phyloP scores from a whole-genome alignment of 2,113 vertebrate genomes.

The Spizaetus ornatus region DNA sequence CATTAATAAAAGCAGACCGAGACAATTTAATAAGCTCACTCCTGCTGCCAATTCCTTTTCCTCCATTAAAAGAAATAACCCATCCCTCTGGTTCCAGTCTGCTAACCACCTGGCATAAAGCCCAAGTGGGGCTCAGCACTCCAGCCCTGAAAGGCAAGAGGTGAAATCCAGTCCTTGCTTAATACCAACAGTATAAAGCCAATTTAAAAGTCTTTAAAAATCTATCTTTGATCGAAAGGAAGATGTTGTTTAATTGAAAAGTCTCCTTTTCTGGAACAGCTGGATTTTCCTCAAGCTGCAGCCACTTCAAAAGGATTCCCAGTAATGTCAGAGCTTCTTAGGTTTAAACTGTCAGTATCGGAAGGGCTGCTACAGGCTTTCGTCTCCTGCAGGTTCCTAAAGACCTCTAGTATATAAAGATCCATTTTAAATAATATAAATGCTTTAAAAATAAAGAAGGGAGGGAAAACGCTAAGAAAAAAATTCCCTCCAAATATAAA shows the following conservation, averaged over 20 bases:
- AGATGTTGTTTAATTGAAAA: conserved; percentile 67
- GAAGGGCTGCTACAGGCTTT: conserved; percentile 30
- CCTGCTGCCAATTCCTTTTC: conserved; percentile 19
- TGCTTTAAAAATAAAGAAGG: conserved; percentile 35
- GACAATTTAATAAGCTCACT: conserved; percentile 54
- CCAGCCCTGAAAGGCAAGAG: conserved; percentile 25
- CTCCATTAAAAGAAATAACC: conserved; percentile 52
- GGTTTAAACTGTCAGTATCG: conserved; percentile 41
- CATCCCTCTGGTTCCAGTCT: conserved; percentile 7
- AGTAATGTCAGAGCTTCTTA: conserved; percentile 50
- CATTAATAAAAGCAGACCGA: conserved; percentile 16
- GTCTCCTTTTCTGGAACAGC: conserved; percentile 54
- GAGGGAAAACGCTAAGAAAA: not conserved
- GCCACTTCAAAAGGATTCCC: conserved; percentile 56
- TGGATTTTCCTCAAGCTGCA: conserved; percentile 39
- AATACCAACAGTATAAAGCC: conserved; percentile 49
- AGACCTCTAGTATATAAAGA: conserved; percentile 24
- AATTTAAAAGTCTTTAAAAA: conserved; percentile 67
- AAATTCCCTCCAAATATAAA: not conserved
- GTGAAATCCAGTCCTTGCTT: conserved; percentile 50
- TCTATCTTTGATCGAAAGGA: conserved; percentile 62
- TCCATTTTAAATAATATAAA: conserved; percentile 34
- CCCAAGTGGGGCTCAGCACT: not conserved
- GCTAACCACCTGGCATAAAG: conserved; percentile 31
- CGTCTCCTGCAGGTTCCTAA: conserved; percentile 13